Conservation (phyloP, 1,140 invertebrate genomes). For the Cepaea nemoralis region DNA sequence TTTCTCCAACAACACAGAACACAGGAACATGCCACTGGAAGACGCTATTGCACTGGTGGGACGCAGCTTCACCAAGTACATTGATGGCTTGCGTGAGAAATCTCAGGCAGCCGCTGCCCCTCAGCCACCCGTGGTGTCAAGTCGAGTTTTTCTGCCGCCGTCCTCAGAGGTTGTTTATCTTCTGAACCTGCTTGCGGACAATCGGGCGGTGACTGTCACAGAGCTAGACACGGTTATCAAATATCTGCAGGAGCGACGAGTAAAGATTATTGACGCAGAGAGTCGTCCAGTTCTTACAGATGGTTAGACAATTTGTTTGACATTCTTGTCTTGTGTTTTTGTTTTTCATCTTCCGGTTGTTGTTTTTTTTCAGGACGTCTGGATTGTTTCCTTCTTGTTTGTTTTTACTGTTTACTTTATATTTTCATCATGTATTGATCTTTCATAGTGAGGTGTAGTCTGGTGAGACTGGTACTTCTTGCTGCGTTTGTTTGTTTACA, state of each 20-base stretch:
- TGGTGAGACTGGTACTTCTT: too few relatives aligned
- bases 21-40: slow-evolving; percentile 93
- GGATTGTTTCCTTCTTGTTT: too few relatives aligned
- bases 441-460: too few relatives aligned
- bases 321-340: too few relatives aligned
- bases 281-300: slow-evolving; percentile 38
- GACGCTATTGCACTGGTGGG: slow-evolving; percentile 86
- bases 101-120: slow-evolving; percentile 31
- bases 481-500: too few relatives aligned
- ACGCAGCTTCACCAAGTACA: slow-evolving; percentile 85
- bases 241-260: slow-evolving; percentile 82
- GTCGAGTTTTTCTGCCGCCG: slow-evolving; percentile 52
- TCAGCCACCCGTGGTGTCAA: slow-evolving; percentile 31
- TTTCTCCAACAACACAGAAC: slow-evolving; percentile 77
- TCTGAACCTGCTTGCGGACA: slow-evolving; percentile 84
- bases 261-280: slow-evolving; percentile 68
- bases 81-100: slow-evolving; percentile 69
- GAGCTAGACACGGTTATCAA: slow-evolving; percentile 88
- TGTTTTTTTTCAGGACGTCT: too few relatives aligned
- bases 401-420: too few relatives aligned
- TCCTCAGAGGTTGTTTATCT: slow-evolving; percentile 76
- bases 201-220: slow-evolving; percentile 81
- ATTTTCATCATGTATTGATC: too few relatives aligned
- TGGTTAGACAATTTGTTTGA: background rate
- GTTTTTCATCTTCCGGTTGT: too few relatives aligned